phyloP scores from a whole-genome alignment of 2,113 vertebrate species.

The Xiphorhynchus elegans region DNA sequence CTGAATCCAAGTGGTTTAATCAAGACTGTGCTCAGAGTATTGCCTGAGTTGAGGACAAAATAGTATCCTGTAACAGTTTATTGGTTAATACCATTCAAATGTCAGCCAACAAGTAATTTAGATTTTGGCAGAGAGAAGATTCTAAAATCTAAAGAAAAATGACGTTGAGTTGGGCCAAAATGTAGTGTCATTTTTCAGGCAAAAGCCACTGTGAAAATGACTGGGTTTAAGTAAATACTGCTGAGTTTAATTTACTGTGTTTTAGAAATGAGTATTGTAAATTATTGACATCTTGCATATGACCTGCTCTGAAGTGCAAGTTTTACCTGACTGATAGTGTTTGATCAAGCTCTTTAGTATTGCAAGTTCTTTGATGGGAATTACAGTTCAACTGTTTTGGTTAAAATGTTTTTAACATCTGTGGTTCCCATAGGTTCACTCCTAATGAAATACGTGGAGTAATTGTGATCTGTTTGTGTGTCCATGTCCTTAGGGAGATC shows the following conservation, averaged over 20 bases:
- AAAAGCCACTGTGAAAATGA: not conserved
- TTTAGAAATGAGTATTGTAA: not conserved
- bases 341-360: not conserved
- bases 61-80: not conserved
- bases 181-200: not conserved
- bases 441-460: not conserved
- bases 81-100: slow-evolving; percentile 9
- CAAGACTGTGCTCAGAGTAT: not conserved
- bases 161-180: not conserved
- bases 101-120: not conserved
- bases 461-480: not conserved
- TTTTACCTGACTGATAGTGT: not conserved
- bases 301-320: not conserved
- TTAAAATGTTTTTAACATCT: not conserved
- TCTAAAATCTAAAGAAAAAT: not conserved
- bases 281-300: not conserved
- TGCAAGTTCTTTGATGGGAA: not conserved
- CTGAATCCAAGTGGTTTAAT: not conserved
- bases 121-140: not conserved
- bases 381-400: not conserved
- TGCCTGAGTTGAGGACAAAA: not conserved
- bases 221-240: not conserved
- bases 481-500: not conserved
- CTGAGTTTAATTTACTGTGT: not conserved
- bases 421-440: not conserved